A percentile compares a stretch with the other conserved stretches of the same genome.
Evolutionary conservation across 2,888 invertebrate genomes (phyloP).

Genomic region (Drosophila subsilvestris): DNA sequence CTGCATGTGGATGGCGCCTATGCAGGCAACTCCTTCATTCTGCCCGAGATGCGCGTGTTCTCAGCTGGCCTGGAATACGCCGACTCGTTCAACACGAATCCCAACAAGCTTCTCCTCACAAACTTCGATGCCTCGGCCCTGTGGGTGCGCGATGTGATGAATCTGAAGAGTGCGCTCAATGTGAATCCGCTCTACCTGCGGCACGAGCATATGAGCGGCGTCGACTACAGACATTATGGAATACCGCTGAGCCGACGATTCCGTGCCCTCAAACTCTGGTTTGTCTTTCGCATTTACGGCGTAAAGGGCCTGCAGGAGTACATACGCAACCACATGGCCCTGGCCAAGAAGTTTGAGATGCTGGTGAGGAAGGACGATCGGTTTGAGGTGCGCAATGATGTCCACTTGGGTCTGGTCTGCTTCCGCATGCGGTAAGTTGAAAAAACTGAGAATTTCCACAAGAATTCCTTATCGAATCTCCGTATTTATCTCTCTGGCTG

Average conservation of each 20-base stretch:
- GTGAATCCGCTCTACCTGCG: slow-evolving; percentile 94
- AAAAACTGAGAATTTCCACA: neutral
- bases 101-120: slow-evolving; percentile 94
- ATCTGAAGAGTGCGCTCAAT: slow-evolving; percentile 91
- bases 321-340: slow-evolving; percentile 91
- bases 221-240: slow-evolving; percentile 93
- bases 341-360: slow-evolving; percentile 90
- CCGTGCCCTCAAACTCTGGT: slow-evolving; percentile 94
- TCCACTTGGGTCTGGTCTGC: slow-evolving; percentile 90
- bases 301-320: slow-evolving; percentile 92
- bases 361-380: slow-evolving; percentile 88
- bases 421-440: slow-evolving; percentile 86
- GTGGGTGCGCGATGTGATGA: slow-evolving; percentile 91
- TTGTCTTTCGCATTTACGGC: slow-evolving; percentile 92
- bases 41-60: slow-evolving; percentile 90
- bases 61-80: slow-evolving; percentile 89
- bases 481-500: slow-evolving; percentile 1
- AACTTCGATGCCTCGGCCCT: slow-evolving; percentile 94
- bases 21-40: slow-evolving; percentile 93
- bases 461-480: neutral
- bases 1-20: slow-evolving; percentile 95
- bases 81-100: slow-evolving; percentile 94
- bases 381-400: slow-evolving; percentile 92
- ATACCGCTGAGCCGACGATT: slow-evolving; percentile 94
- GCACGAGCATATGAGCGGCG: slow-evolving; percentile 90